Conservation (phyloP, 2,888 invertebrate genomes). For the Marronus borbonicus region DNA sequence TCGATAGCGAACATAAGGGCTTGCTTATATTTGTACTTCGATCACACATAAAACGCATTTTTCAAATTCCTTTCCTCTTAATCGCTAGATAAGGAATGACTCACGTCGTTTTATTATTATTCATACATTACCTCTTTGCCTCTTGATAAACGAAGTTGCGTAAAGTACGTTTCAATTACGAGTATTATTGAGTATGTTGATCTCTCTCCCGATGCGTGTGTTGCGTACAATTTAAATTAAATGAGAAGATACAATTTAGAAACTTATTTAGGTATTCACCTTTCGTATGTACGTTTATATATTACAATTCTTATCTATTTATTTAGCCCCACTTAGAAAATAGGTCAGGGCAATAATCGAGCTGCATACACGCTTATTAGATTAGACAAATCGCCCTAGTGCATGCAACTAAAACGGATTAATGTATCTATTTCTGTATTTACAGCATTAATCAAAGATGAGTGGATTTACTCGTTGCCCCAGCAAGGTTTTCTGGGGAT, state of each 20-base stretch:
- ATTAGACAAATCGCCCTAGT: constrained; percentile 3
- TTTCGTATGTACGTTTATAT: constrained; percentile 3
- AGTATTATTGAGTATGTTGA: too few relatives aligned
- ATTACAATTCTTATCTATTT: constrained; percentile 19
- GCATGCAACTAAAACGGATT: background rate
- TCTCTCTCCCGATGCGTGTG: too few relatives aligned
- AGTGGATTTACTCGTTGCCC: constrained; percentile 79
- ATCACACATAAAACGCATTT: constrained; percentile 1
- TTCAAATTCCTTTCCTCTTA: constrained; percentile 28
- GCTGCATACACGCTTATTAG: constrained; percentile 20
- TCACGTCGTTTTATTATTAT: constrained; percentile 3
- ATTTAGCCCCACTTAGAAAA: constrained; percentile 18
- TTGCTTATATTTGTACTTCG: constrained; percentile 18
- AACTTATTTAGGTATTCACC: background rate
- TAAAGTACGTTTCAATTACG: too few relatives aligned
- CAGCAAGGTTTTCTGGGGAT: constrained; percentile 81
- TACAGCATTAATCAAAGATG: constrained; percentile 68
- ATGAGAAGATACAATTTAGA: too few relatives aligned
- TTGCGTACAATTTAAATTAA: too few relatives aligned
- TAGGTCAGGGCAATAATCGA: constrained; percentile 31
- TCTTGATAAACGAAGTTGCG: too few relatives aligned
- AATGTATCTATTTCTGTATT: constrained; percentile 24
- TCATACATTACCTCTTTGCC: too few relatives aligned
- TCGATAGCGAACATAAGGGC: constrained; percentile 23
- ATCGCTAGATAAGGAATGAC: constrained; percentile 24